phyloP scores from a whole-genome alignment of 2,113 vertebrate species.

The Trochalopteron elliotii region DNA sequence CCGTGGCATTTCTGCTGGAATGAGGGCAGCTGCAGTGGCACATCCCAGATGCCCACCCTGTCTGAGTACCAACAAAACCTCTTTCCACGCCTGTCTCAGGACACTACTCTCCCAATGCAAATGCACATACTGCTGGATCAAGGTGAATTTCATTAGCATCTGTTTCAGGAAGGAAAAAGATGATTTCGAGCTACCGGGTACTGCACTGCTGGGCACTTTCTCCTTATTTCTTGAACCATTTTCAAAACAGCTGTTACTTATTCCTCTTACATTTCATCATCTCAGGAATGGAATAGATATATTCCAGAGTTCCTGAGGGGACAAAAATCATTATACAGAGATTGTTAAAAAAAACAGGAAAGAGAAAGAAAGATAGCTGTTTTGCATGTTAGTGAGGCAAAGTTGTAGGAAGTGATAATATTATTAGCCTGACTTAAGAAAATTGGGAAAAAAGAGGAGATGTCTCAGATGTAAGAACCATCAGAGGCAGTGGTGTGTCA shows the following conservation, averaged over 20 bases:
- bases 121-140: not conserved
- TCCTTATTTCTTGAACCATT: slow-evolving; percentile 39
- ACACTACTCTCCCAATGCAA: not conserved
- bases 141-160: not conserved
- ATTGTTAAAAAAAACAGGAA: not conserved
- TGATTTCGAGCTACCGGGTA: not conserved
- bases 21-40: not conserved
- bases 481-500: not conserved
- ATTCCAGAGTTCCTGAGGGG: slow-evolving; percentile 9
- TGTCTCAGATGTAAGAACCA: not conserved
- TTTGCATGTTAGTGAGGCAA: not conserved
- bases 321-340: not conserved
- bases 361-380: not conserved
- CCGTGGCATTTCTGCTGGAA: accelerated
- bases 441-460: not conserved
- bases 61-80: not conserved
- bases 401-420: not conserved
- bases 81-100: not conserved
- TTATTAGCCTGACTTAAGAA: not conserved
- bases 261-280: slow-evolving; percentile 30
- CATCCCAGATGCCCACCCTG: not conserved
- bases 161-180: not conserved
- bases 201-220: not conserved
- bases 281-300: slow-evolving; percentile 4
- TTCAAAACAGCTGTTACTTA: slow-evolving; percentile 51